Percentiles rank a stretch among this genome's conserved stretches.
These are phyloP conservation scores for Benthosema pterotum DNA, from an alignment of 2,797 vertebrate genomes.

Conservation along the genomic window DNA sequence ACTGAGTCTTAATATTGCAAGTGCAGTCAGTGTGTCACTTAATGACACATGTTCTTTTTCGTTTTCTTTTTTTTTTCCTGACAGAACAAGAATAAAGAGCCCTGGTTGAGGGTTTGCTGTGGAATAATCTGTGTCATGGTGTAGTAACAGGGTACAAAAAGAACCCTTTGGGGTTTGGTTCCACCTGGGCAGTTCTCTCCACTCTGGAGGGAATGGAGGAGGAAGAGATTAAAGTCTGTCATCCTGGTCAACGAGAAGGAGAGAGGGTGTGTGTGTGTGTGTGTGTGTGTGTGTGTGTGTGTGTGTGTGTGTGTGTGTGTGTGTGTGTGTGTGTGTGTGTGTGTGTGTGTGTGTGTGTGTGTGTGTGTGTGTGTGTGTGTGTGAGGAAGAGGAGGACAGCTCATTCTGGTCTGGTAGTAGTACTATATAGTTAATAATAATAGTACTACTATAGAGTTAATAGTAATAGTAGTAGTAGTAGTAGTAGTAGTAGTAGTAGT, in stretches of 20 bases:
- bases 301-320: no score
- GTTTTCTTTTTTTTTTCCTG: constrained; percentile 59
- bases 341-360: no score
- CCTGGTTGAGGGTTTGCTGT: constrained; percentile 63
- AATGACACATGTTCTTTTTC: constrained; percentile 37
- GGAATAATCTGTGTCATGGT: constrained; percentile 60
- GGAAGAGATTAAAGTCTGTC: constrained; percentile 36
- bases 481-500: no score
- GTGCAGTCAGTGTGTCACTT: constrained; percentile 72
- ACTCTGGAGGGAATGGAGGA: no score
- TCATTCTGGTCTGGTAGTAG: neutral
- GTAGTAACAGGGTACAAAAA: constrained; percentile 42
- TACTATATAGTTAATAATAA: no score
- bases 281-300: no score
- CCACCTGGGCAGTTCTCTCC: constrained; percentile 52
- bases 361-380: no score
- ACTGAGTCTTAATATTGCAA: constrained; percentile 72
- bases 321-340: no score
- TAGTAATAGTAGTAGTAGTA: no score
- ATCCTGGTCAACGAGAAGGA: constrained; percentile 24
- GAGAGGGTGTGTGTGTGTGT: constrained; percentile 3
- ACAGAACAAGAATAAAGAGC: constrained; percentile 64
- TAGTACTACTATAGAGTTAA: no score
- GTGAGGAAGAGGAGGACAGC: constrained; percentile 4
- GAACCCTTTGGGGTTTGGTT: constrained; percentile 50